Evolutionary conservation across 2,113 vertebrate genomes (phyloP), one percentile per base, ranked within the genome.

Genomic region (Stegastes partitus): DNA sequence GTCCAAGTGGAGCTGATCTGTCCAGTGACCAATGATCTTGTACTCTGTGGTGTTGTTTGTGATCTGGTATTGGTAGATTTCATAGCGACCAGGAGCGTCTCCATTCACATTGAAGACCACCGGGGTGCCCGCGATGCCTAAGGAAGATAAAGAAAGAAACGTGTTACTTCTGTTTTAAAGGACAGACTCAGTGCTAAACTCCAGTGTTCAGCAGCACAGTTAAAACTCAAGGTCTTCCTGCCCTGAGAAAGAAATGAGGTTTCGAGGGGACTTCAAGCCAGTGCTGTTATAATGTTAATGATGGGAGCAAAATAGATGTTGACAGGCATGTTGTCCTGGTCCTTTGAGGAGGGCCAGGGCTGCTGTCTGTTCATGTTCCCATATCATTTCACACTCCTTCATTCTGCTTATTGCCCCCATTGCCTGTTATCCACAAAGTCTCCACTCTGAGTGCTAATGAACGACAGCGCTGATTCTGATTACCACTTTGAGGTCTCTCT

Each of bases 1-100:
- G 65, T 96, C 93, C 26, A 98, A 94, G 87, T 97, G 91, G 37
- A 99, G 94, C 64, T 97, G 96, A 85, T 99, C 96, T 0, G 95
- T 96, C 97, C 97, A 99, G 45, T 96, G 93, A 57, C 97, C 97
- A 0, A 99, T 97, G 90, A 96, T 96, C 91, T 95, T 98, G 93
- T 99, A 99, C 81, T 97, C 96, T 0, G 94, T 93, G 0, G 93
- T 96, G 80, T 94, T 93, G 11, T 97, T 97, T 73, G 92, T 93
- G 51, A 97, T 94, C 92, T 99, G 97, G 91, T 99, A 99, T 86
- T 99, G 97, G 91, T 97, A 99, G 92, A 99, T 97, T 89, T 98
- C 97, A 0, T 99, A 99, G 44, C 97, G 97, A 10, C 97, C 97
- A 0, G 97, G 97, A 0, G 97, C 96, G 0, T 99, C 97, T 57